These are phyloP conservation scores for Gymnoscopelus braueri DNA, from an alignment of 2,797 vertebrate species.

Conservation along the genomic window DNA sequence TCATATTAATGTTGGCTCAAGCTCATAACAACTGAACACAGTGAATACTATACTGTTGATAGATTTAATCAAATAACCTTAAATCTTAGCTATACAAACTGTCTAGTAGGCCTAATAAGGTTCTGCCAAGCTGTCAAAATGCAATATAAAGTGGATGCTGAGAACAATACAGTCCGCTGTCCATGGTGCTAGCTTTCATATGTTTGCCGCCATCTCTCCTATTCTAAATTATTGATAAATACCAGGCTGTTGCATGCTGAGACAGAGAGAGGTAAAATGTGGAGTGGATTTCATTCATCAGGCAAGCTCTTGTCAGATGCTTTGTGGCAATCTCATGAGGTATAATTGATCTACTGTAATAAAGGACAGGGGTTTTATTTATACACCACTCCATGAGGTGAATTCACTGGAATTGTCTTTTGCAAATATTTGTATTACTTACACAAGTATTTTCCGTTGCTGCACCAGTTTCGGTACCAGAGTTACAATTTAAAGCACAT, in stretches of 20 bases:
- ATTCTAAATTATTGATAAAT: conserved; percentile 79
- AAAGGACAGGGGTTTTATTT: neutral
- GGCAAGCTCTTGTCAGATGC: neutral
- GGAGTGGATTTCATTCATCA: conserved; percentile 37
- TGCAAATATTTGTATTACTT: neutral
- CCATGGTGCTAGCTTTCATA: conserved; percentile 67
- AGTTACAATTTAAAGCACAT: neutral
- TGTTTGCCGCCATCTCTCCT: conserved; percentile 70
- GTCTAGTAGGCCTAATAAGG: neutral
- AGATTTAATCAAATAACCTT: neutral
- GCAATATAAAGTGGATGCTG: conserved; percentile 27
- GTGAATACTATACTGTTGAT: neutral
- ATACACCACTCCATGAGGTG: neutral
- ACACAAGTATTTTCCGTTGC: too few relatives aligned
- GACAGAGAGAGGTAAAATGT: conserved; percentile 48
- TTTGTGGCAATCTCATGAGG: neutral
- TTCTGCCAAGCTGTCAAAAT: conserved; percentile 12
- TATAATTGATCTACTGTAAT: neutral
- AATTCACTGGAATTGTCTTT: neutral
- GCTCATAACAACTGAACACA: neutral
- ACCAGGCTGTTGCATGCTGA: conserved; percentile 77
- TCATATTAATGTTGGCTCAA: neutral
- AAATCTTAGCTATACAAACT: neutral
- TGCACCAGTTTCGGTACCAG: too few relatives aligned
- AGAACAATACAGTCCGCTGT: conserved; percentile 24